Evolutionary conservation across 2,888 invertebrate species (phyloP).

Genomic region (Lochmaea capreae): DNA sequence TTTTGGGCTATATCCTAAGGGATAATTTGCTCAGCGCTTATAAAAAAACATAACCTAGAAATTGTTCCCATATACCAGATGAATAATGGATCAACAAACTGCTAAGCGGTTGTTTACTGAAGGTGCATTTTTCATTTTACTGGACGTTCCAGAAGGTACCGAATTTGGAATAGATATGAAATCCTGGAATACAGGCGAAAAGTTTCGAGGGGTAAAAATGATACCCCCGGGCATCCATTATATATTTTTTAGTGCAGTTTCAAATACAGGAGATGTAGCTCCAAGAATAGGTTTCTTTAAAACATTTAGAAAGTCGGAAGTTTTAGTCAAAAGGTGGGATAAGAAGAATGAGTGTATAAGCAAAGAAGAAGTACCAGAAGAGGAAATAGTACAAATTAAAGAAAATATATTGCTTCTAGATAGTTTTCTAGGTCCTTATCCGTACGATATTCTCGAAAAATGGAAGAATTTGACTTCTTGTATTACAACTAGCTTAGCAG

Average conservation of each 20-base stretch:
- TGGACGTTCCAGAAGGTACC: conserved; percentile 89
- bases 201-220: conserved; percentile 97
- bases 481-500: conserved; percentile 73
- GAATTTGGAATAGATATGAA: conserved; percentile 97
- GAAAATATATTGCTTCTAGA: conserved; percentile 80
- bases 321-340: conserved; percentile 92
- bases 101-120: conserved; percentile 82
- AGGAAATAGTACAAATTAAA: conserved; percentile 74
- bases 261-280: conserved; percentile 71
- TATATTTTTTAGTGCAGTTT: conserved; percentile 85
- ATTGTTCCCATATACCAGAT: not conserved
- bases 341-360: conserved; percentile 79
- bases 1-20: not conserved
- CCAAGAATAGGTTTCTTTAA: conserved; percentile 81
- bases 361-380: conserved; percentile 73
- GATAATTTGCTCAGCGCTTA: not conserved
- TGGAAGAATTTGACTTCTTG: conserved; percentile 85
- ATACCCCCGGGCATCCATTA: conserved; percentile 97
- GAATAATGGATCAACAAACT: conserved; percentile 76
- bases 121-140: conserved; percentile 85
- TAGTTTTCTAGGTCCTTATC: conserved; percentile 88
- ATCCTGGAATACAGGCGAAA: conserved; percentile 89
- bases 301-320: conserved; percentile 83
- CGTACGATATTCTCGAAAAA: conserved; percentile 86
- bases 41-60: not conserved